Conservation (phyloP, 2,113 vertebrate genomes). For the Cynoglossus semilaevis region DNA sequence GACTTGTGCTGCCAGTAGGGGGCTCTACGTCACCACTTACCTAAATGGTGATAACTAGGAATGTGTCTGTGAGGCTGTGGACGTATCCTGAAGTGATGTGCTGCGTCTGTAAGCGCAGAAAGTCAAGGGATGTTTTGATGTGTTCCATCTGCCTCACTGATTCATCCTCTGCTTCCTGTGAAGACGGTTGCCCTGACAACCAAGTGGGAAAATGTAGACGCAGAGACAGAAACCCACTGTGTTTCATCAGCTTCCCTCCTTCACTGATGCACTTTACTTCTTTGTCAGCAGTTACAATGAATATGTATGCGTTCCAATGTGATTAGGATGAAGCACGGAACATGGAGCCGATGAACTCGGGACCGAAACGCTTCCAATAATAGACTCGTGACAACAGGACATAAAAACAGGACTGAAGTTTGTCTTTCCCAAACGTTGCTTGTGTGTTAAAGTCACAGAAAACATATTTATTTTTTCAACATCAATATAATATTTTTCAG, state of each 20-base stretch:
- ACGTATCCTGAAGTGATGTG: constrained; percentile 8
- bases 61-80: constrained; percentile 3
- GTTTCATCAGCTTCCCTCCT: constrained; percentile 30
- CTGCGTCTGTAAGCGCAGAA: constrained; percentile 33
- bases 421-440: no score
- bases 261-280: constrained; percentile 8
- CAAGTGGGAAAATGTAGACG: constrained; percentile 41
- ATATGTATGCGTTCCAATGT: no score
- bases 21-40: constrained; percentile 57
- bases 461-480: no score
- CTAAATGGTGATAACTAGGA: neutral
- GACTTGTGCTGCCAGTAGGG: constrained; percentile 45
- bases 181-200: constrained; percentile 65
- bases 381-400: no score
- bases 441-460: no score
- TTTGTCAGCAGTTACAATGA: neutral
- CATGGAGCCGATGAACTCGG: no score
- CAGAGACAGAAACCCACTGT: constrained; percentile 13
- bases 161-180: constrained; percentile 26
- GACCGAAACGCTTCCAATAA: no score
- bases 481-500: no score
- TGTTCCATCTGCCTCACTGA: constrained; percentile 25
- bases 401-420: no score
- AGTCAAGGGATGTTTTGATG: constrained; percentile 43
- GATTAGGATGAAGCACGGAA: neutral